Percentiles rank a stretch among this genome's conserved stretches.
phyloP scores from a whole-genome alignment of 92 coral and sea anemone species.

The Palythoa grandiflora region DNA sequence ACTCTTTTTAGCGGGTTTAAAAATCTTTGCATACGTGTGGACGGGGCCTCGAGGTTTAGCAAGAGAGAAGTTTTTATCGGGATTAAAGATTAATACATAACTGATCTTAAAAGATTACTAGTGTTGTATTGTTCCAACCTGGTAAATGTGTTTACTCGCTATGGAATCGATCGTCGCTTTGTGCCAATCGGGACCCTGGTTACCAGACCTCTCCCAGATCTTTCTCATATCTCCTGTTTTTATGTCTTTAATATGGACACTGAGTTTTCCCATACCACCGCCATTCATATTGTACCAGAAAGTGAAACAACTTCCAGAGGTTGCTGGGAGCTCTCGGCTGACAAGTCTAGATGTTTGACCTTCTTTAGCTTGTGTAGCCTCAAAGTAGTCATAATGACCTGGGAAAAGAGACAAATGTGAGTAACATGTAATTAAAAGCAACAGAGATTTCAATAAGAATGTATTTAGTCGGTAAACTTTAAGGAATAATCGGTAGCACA shows the following conservation, averaged over 20 bases:
- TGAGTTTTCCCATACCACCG: conserved; percentile 25
- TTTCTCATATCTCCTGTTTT: neutral
- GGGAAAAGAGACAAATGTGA: neutral
- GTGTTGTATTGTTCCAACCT: neutral
- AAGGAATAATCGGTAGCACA: no score
- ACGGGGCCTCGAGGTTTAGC: no score
- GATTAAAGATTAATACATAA: neutral
- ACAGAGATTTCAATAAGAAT: neutral
- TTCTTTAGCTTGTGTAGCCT: conserved; percentile 17
- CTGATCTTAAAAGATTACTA: neutral
- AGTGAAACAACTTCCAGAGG: conserved; percentile 8
- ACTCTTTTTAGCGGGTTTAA: no score
- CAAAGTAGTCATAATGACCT: conserved; percentile 19
- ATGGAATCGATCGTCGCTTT: conserved; percentile 22
- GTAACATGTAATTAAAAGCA: neutral
- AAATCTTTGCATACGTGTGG: neutral
- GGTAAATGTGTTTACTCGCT: neutral
- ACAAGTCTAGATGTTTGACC: conserved; percentile 13
- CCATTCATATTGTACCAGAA: conserved; percentile 42
- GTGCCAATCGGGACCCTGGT: conserved; percentile 17
- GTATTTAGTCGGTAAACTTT: no score
- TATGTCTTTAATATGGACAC: neutral
- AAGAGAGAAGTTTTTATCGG: neutral
- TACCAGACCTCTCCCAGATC: conserved; percentile 32
- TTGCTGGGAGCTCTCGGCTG: conserved; percentile 34